Percentiles rank a stretch among this genome's conserved stretches.
These are phyloP conservation scores for Asobara japonica DNA, from an alignment of 1,140 invertebrate species.

Conservation along the genomic window DNA sequence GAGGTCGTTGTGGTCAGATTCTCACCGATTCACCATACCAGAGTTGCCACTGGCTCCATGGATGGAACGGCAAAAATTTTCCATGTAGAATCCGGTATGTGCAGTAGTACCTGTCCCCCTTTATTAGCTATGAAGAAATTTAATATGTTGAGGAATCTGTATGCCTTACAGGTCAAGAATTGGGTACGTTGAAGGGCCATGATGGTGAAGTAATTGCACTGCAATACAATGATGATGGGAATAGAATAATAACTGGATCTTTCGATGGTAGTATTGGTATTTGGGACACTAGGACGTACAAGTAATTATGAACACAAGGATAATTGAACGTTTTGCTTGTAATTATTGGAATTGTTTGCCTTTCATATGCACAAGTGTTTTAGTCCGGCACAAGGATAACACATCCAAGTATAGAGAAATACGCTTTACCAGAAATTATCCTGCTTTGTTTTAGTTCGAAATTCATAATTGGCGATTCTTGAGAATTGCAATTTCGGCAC, in stretches of 20 bases:
- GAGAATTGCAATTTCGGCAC: too few relatives aligned
- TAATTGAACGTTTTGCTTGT: conserved; percentile 13
- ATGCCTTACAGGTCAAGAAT: conserved; percentile 67
- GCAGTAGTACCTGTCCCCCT: background rate
- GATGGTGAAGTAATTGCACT: conserved; percentile 79
- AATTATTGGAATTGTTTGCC: too few relatives aligned
- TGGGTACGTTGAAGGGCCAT: conserved; percentile 73
- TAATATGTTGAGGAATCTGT: background rate
- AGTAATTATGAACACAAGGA: conserved; percentile 64
- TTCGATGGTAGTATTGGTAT: conserved; percentile 80
- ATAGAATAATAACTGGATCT: conserved; percentile 78
- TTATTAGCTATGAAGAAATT: too few relatives aligned
- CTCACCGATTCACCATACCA: conserved; percentile 68
- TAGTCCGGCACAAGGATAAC: too few relatives aligned
- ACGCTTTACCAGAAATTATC: too few relatives aligned
- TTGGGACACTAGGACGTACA: conserved; percentile 78
- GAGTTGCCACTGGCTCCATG: conserved; percentile 79
- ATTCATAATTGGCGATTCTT: too few relatives aligned
- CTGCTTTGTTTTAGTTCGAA: too few relatives aligned
- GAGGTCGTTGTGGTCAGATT: conserved; percentile 79
- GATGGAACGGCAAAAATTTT: conserved; percentile 79
- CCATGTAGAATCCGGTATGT: conserved; percentile 61
- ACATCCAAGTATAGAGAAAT: too few relatives aligned
- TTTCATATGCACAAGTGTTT: too few relatives aligned
- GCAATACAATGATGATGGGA: conserved; percentile 76